These are phyloP conservation scores for Umimayanthus kanabou DNA, from an alignment of 92 coral and sea anemone genomes.

Conservation along the genomic window DNA sequence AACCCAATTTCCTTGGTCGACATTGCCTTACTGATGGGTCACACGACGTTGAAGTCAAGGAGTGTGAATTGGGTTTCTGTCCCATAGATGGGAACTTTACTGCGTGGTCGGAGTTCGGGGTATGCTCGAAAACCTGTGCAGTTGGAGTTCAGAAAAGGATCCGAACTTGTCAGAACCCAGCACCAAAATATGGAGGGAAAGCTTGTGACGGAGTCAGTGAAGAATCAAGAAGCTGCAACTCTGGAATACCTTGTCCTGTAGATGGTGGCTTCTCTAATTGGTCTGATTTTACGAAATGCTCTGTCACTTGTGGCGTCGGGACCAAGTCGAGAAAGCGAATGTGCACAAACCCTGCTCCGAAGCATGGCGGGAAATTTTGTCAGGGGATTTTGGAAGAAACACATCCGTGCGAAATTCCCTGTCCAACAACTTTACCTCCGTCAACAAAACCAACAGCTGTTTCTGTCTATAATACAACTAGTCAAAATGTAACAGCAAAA, in stretches of 20 bases:
- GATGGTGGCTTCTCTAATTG: constrained; percentile 29
- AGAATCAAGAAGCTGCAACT: constrained; percentile 33
- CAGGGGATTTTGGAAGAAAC: constrained; percentile 12
- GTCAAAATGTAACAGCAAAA: background rate
- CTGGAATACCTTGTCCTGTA: constrained; percentile 13
- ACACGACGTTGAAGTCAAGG: constrained; percentile 9
- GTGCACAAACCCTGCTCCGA: constrained; percentile 33
- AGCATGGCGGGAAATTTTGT: constrained; percentile 31
- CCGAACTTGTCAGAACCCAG: constrained; percentile 32
- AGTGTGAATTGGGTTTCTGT: background rate
- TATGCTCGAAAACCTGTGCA: constrained; percentile 37
- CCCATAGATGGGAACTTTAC: constrained; percentile 38
- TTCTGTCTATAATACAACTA: background rate
- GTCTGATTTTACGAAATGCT: constrained; percentile 32
- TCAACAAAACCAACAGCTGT: background rate
- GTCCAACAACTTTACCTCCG: constrained; percentile 23
- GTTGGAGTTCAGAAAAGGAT: constrained; percentile 37
- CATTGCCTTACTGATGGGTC: constrained; percentile 35
- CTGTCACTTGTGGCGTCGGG: constrained; percentile 38
- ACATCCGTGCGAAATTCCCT: constrained; percentile 23
- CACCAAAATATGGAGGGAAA: constrained; percentile 33
- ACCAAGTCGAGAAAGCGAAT: constrained; percentile 16
- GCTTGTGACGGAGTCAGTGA: constrained; percentile 20
- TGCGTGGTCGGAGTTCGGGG: constrained; percentile 17
- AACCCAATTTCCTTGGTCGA: constrained; percentile 29